Percentiles rank a stretch among this genome's conserved stretches.
Conservation (phyloP, 2,888 invertebrate genomes). For the Drosophila parthenogenetica region DNA sequence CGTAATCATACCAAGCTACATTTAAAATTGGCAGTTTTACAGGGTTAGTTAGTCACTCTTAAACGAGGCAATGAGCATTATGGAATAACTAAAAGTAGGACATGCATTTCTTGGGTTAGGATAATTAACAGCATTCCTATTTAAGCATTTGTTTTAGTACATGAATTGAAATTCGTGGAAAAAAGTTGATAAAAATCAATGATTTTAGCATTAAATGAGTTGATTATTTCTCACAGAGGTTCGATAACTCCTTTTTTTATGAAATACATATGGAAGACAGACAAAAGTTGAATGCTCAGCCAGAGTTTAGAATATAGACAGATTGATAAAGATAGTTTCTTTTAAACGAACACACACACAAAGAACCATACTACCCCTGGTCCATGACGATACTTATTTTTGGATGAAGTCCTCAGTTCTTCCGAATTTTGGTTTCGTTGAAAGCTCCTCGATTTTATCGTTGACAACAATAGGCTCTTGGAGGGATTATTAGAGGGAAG, state of each 20-base stretch:
- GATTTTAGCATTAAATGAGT: not conserved
- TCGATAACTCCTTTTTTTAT: conserved; percentile 52
- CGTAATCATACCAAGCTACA: conserved; percentile 96
- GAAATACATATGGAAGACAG: conserved; percentile 44
- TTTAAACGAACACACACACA: conserved; percentile 53
- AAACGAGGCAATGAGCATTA: conserved; percentile 23
- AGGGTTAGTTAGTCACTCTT: conserved; percentile 16
- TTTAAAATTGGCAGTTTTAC: conserved; percentile 50
- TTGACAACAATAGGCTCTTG: conserved; percentile 44
- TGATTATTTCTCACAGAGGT: conserved; percentile 50
- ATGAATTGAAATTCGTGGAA: conserved; percentile 37
- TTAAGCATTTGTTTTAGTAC: conserved; percentile 45
- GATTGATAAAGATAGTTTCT: conserved; percentile 33
- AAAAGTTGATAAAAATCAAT: conserved; percentile 27
- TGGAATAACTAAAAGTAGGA: conserved; percentile 18
- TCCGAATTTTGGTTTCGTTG: conserved; percentile 23
- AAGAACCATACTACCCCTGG: conserved; percentile 79
- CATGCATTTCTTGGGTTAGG: conserved; percentile 44
- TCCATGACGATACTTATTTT: conserved; percentile 63
- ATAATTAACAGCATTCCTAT: conserved; percentile 42
- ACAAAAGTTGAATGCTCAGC: conserved; percentile 52
- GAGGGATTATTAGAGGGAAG: conserved; percentile 40
- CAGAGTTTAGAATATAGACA: conserved; percentile 56
- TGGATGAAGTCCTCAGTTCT: conserved; percentile 35
- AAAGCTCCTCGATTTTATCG: conserved; percentile 37